phyloP scores from a whole-genome alignment of 2,888 invertebrate genomes.

The Harpalus rubripes region DNA sequence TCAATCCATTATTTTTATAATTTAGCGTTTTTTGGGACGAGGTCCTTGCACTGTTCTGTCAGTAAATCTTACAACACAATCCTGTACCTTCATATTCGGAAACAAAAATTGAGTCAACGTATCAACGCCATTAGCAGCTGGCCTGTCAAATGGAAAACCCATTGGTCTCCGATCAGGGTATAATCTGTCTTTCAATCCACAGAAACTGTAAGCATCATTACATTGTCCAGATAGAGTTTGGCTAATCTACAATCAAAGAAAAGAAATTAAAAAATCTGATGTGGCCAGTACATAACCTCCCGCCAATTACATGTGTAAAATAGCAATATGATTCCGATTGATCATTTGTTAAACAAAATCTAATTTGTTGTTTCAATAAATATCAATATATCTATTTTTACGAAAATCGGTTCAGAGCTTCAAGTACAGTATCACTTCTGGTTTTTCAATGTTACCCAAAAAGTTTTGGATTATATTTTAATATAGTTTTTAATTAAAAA shows the following conservation, averaged over 20 bases:
- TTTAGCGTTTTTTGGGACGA: conserved; percentile 15
- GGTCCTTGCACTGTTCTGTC: conserved; percentile 77
- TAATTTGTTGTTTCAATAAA: too few species aligned
- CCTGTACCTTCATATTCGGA: conserved; percentile 83
- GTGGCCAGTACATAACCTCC: too few species aligned
- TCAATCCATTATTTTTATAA: not conserved
- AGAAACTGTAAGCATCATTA: conserved; percentile 86
- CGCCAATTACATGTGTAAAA: too few species aligned
- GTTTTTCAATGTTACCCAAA: too few species aligned
- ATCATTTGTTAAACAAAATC: too few species aligned
- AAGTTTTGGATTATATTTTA: too few species aligned
- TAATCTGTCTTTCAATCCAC: conserved; percentile 85
- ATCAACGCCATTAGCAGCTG: conserved; percentile 79
- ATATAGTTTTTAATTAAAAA: too few species aligned
- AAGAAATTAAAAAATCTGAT: too few species aligned
- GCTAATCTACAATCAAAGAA: conserved; percentile 75
- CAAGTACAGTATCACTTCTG: too few species aligned
- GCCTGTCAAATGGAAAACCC: conserved; percentile 89
- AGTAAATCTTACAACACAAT: conserved; percentile 81
- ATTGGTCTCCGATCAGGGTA: conserved; percentile 89
- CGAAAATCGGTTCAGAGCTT: too few species aligned
- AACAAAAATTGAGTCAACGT: conserved; percentile 83
- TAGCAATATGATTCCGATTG: too few species aligned
- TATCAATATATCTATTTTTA: too few species aligned
- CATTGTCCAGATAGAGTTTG: conserved; percentile 78